Conservation (phyloP, 2,797 vertebrate species). For the Labroides dimidiatus region DNA sequence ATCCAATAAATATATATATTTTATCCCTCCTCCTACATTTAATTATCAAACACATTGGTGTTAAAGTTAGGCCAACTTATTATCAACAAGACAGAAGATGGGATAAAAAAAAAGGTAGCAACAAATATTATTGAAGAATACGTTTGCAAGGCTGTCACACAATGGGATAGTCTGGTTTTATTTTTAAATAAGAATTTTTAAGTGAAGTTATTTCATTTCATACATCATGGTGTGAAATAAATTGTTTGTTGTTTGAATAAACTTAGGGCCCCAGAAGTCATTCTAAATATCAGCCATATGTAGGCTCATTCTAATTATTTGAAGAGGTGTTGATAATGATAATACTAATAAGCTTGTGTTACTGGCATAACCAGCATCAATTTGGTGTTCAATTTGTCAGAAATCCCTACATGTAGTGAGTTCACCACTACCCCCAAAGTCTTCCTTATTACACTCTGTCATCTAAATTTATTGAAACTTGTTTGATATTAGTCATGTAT, state of each 20-base stretch:
- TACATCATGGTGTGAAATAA: constrained; percentile 26
- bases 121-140: constrained; percentile 50
- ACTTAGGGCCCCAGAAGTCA: constrained; percentile 52
- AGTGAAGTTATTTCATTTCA: constrained; percentile 11
- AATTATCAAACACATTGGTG: constrained; percentile 77
- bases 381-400: no score
- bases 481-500: constrained; percentile 55
- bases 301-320: constrained; percentile 14
- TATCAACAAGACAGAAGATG: constrained; percentile 67
- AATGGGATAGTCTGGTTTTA: background rate
- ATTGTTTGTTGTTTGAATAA: constrained; percentile 15
- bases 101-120: constrained; percentile 44
- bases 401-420: no score
- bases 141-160: constrained; percentile 31
- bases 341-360: no score
- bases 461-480: background rate
- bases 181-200: background rate
- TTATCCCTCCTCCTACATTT: constrained; percentile 57
- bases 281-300: background rate
- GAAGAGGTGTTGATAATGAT: constrained; percentile 1
- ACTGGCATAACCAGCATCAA: no score
- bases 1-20: constrained; percentile 77
- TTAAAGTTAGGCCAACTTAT: constrained; percentile 70
- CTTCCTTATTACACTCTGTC: no score
- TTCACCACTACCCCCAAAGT: no score